Evolutionary conservation across 2,888 invertebrate species (phyloP).

Genomic region (Orchesellides sinensis): DNA sequence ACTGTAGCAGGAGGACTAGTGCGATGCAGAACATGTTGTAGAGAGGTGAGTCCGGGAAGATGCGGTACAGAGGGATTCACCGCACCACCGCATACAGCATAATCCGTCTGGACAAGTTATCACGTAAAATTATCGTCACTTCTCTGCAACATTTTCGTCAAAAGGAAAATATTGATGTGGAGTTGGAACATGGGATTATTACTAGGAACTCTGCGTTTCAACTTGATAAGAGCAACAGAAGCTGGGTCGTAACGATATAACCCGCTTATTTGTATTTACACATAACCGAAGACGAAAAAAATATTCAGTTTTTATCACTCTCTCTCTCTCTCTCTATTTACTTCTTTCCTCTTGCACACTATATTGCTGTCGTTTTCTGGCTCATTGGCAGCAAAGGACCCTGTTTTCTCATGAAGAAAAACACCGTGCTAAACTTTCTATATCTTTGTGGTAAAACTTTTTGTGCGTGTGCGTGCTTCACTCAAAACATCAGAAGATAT

Average conservation of each 20-base stretch:
- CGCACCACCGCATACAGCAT: slow-evolving; percentile 75
- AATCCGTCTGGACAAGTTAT: slow-evolving; percentile 71
- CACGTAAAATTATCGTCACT: slow-evolving; percentile 73
- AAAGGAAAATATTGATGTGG: slow-evolving; percentile 55
- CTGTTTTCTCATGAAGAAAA: slow-evolving; percentile 23
- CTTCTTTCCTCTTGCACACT: neutral
- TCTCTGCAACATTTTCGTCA: slow-evolving; percentile 68
- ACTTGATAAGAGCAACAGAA: slow-evolving; percentile 28
- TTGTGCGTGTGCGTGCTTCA: no score
- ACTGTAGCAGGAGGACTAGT: slow-evolving; percentile 75
- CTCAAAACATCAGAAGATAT: no score
- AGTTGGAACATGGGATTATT: slow-evolving; percentile 36
- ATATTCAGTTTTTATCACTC: slow-evolving; percentile 8
- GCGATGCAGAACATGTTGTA: slow-evolving; percentile 75
- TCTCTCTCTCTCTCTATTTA: slow-evolving; percentile 8
- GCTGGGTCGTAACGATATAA: neutral
- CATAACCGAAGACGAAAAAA: slow-evolving; percentile 38
- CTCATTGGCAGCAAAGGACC: slow-evolving; percentile 28
- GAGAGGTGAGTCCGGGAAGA: slow-evolving; percentile 74
- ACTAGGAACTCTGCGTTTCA: slow-evolving; percentile 49
- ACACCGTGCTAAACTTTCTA: no score
- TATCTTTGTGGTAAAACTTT: no score
- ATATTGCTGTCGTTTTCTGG: slow-evolving; percentile 15
- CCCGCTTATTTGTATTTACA: slow-evolving; percentile 47
- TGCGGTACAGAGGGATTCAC: slow-evolving; percentile 74